Evolutionary conservation across 2,797 vertebrate species (phyloP).

Genomic region (Otus scops): DNA sequence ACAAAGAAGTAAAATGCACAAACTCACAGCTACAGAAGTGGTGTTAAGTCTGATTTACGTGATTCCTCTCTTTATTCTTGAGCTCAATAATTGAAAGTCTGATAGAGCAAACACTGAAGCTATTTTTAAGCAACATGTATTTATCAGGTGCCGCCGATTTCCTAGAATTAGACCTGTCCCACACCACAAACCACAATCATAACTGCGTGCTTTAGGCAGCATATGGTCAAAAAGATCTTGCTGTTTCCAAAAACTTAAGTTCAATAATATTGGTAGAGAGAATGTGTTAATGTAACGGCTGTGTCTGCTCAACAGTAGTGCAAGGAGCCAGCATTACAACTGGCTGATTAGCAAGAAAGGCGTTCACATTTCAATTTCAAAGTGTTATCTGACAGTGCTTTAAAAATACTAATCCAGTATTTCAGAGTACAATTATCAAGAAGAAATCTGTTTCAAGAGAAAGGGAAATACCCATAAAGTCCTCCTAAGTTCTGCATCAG

Average conservation of each 20-base stretch:
- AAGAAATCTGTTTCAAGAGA: slow-evolving; percentile 46
- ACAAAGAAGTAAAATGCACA: neutral
- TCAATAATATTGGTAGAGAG: neutral
- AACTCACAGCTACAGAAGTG: neutral
- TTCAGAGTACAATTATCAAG: neutral
- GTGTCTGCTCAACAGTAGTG: neutral
- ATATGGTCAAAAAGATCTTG: neutral
- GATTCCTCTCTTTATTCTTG: neutral
- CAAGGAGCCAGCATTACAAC: neutral
- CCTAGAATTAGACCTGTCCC: neutral
- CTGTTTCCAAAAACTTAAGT: neutral
- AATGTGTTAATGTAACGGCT: neutral
- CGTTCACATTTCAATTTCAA: neutral
- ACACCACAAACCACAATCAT: neutral
- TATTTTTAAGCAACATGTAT: neutral
- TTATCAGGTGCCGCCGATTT: neutral
- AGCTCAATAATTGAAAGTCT: neutral
- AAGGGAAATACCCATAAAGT: slow-evolving; percentile 91
- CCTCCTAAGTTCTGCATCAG: slow-evolving; percentile 95
- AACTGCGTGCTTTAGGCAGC: neutral
- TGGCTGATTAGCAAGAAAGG: neutral
- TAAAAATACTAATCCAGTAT: slow-evolving; percentile 11
- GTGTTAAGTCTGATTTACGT: neutral
- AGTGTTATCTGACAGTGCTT: neutral
- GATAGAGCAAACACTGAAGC: neutral